phyloP scores from a whole-genome alignment of 2,888 invertebrate genomes.

The Watsonalla binaria region DNA sequence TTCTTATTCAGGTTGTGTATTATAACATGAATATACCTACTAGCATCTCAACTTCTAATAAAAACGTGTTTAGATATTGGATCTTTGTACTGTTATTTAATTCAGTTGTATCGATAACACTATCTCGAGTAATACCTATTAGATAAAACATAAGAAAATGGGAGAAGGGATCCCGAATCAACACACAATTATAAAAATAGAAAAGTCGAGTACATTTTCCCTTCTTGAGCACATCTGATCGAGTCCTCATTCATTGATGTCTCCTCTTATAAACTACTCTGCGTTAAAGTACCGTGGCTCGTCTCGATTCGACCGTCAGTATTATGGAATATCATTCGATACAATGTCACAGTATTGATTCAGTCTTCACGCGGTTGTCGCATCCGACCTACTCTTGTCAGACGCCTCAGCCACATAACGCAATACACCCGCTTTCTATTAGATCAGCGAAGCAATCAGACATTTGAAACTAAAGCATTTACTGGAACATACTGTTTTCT shows the following conservation, averaged over 20 bases:
- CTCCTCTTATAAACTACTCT: neutral
- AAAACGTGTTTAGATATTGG: too few relatives aligned
- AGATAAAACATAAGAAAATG: too few relatives aligned
- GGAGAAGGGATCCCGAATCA: too few relatives aligned
- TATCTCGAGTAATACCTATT: too few relatives aligned
- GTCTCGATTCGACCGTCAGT: conserved; percentile 1
- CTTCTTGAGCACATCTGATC: neutral
- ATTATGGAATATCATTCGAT: conserved; percentile 10
- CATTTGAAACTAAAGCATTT: conserved; percentile 2
- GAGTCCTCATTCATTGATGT: neutral
- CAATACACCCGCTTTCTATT: conserved; percentile 16
- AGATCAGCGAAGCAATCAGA: neutral
- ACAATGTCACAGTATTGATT: conserved; percentile 37
- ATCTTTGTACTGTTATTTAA: too few relatives aligned
- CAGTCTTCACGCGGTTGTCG: conserved; percentile 23
- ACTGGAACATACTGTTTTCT: neutral
- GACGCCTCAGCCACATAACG: conserved; percentile 22
- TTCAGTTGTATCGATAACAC: too few relatives aligned
- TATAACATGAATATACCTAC: too few relatives aligned
- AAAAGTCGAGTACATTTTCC: too few relatives aligned
- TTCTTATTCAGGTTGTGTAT: too few relatives aligned
- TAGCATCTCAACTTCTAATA: too few relatives aligned
- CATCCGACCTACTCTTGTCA: conserved; percentile 37
- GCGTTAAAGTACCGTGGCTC: conserved; percentile 7
- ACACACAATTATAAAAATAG: too few relatives aligned